Percentiles rank a stretch among this genome's conserved stretches.
phyloP scores from a whole-genome alignment of 1,140 invertebrate genomes.

The Cephus cinctus region DNA sequence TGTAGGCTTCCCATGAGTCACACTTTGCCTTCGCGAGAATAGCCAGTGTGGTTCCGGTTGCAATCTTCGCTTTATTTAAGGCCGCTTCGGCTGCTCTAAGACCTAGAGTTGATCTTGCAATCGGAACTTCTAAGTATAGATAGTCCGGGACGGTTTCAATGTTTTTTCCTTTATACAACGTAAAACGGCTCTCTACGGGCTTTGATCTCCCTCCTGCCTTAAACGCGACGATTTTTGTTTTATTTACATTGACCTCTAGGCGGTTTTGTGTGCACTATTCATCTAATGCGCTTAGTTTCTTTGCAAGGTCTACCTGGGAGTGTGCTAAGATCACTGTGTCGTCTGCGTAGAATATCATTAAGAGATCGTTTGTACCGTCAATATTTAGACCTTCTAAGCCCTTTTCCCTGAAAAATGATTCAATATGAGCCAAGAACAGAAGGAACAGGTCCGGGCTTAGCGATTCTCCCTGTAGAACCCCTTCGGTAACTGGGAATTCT shows the following conservation, averaged over 20 bases:
- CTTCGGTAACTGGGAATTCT: slow-evolving; percentile 16
- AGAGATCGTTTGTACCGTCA: slow-evolving; percentile 3
- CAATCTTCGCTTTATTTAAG: slow-evolving; percentile 15
- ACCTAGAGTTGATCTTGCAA: slow-evolving; percentile 10
- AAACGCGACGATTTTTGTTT: slow-evolving; percentile 13
- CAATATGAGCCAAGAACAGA: slow-evolving; percentile 22
- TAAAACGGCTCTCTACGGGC: no score
- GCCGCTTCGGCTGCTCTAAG: slow-evolving; percentile 4
- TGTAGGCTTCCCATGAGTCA: slow-evolving; percentile 13
- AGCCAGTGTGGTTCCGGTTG: slow-evolving; percentile 1
- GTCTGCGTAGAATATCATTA: slow-evolving; percentile 14
- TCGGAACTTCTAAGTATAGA: slow-evolving; percentile 11
- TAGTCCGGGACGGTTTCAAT: no score
- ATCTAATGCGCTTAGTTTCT: slow-evolving; percentile 9
- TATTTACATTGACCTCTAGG: slow-evolving; percentile 11
- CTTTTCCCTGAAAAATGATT: slow-evolving; percentile 9
- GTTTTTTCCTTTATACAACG: no score
- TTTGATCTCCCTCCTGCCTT: no score
- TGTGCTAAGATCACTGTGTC: slow-evolving; percentile 12
- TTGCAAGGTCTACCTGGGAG: slow-evolving; percentile 7
- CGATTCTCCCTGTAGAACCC: slow-evolving; percentile 20
- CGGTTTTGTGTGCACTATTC: slow-evolving; percentile 9
- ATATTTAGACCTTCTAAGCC: background rate
- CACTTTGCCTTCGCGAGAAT: slow-evolving; percentile 2
- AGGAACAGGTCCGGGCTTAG: slow-evolving; percentile 17